These are phyloP conservation scores for Polymixis lichenea DNA, from an alignment of 2,888 invertebrate species.

Conservation along the genomic window DNA sequence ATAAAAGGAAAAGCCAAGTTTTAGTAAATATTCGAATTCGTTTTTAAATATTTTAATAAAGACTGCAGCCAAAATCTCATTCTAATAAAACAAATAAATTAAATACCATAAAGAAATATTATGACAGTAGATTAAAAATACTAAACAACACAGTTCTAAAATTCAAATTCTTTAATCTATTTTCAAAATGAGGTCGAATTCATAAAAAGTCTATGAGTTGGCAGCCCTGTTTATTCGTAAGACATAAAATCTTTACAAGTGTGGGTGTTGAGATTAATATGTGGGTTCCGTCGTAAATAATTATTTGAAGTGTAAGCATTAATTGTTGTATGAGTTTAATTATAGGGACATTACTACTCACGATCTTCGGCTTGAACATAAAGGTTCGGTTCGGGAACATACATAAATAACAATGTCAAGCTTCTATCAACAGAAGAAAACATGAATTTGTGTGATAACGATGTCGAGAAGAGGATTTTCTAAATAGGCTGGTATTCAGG, in stretches of 20 bases:
- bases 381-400: not conserved
- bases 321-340: constrained; percentile 29
- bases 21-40: too few species aligned
- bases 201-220: constrained; percentile 56
- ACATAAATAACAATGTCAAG: not conserved
- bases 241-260: constrained; percentile 41
- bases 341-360: not conserved
- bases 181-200: constrained; percentile 49
- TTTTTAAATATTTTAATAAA: constrained; percentile 26
- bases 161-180: constrained; percentile 43
- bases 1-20: too few species aligned
- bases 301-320: constrained; percentile 10
- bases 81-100: constrained; percentile 34
- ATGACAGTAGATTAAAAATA: constrained; percentile 40
- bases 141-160: constrained; percentile 27
- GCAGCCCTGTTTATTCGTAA: constrained; percentile 55
- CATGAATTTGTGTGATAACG: not conserved
- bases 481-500: not conserved
- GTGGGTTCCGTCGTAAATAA: constrained; percentile 47
- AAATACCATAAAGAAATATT: constrained; percentile 38
- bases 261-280: constrained; percentile 52
- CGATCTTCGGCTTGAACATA: not conserved
- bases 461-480: not conserved
- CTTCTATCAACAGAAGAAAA: not conserved
- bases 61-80: constrained; percentile 4